Evolutionary conservation across 2,113 vertebrate species (phyloP), one percentile per base, ranked within the genome.

Genomic region (Gobiocypris rarus): DNA sequence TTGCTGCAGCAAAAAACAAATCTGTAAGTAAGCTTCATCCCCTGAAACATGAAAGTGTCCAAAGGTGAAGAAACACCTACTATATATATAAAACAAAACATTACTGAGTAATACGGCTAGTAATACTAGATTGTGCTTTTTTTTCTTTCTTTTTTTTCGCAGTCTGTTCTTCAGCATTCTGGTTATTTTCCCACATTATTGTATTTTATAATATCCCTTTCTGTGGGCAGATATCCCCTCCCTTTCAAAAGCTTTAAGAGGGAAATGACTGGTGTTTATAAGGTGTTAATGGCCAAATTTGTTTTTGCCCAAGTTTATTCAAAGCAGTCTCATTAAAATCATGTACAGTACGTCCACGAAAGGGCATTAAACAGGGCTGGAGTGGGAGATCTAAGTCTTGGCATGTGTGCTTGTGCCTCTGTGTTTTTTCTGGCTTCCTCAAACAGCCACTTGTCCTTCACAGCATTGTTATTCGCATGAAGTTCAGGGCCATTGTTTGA

Each of bases 181-280:
- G 19, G 48, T 74, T 74, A 41, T 63, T 24, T 10, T 80, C 41
- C 22, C 75, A 61, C 34, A 78, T 78, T 78, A 78, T 22, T 80
- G 41, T 26, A 59, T 56, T 84, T 78, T 70, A 10, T 65, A 84
- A 43, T 48, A 83, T 83, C 22, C 77, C 14, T 77, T 82, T 45
- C 31, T 54, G 38, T 59, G 82, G 65, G 61, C n/a, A 77, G 67
- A 75, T 61, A 82, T 78, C 59, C 58, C 17, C 28, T 74, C 31
- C 26, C 65, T 80, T 70, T 48, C 15, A 65, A 52, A 17, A 63
- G 26, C n/a, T 45, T 58, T 61, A 19, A 75, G 19, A 13, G 61
- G 75, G 73, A 87, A 77, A 84, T 77, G 19, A 38, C 14, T 63
- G 41, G 74, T 85, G 65, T 83, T 87, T 82, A 85, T 83, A 74